phyloP scores from a whole-genome alignment of 2,113 vertebrate species.

The Protomyctophum bolini region DNA sequence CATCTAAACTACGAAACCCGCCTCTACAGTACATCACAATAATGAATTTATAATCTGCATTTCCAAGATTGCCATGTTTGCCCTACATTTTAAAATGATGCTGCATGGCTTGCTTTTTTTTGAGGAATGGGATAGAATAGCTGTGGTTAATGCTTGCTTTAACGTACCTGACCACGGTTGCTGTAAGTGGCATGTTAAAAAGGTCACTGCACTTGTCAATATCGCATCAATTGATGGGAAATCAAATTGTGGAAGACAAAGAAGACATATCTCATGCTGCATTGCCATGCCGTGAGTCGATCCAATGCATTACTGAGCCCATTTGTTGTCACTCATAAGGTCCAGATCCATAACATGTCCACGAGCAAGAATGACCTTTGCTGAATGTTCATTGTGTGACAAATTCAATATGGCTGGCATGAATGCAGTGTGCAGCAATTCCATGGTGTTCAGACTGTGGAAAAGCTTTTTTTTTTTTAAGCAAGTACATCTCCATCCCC shows the following conservation, averaged over 20 bases:
- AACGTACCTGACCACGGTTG: neutral
- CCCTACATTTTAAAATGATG: constrained; percentile 45
- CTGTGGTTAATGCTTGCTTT: constrained; percentile 27
- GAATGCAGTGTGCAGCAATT: constrained; percentile 2
- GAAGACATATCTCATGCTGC: no score
- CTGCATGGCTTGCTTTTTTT: constrained; percentile 19
- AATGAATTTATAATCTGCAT: constrained; percentile 61
- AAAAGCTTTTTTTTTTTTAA: constrained; percentile 15
- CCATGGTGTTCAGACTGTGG: constrained; percentile 15
- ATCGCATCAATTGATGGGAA: no score
- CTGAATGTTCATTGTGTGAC: constrained; percentile 34
- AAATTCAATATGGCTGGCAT: constrained; percentile 16
- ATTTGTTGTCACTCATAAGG: constrained; percentile 45
- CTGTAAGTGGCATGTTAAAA: no score
- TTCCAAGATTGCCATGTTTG: constrained; percentile 45
- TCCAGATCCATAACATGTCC: constrained; percentile 46
- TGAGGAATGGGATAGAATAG: neutral
- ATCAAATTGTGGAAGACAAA: no score
- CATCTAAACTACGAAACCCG: constrained; percentile 43
- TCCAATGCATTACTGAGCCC: constrained; percentile 32
- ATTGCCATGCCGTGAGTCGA: neutral
- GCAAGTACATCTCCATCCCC: constrained; percentile 39
- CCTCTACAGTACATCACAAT: constrained; percentile 31
- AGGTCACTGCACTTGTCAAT: no score
- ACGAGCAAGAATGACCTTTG: constrained; percentile 43